Conservation (phyloP, 1,140 invertebrate species). For the Cyclargus thomasi region DNA sequence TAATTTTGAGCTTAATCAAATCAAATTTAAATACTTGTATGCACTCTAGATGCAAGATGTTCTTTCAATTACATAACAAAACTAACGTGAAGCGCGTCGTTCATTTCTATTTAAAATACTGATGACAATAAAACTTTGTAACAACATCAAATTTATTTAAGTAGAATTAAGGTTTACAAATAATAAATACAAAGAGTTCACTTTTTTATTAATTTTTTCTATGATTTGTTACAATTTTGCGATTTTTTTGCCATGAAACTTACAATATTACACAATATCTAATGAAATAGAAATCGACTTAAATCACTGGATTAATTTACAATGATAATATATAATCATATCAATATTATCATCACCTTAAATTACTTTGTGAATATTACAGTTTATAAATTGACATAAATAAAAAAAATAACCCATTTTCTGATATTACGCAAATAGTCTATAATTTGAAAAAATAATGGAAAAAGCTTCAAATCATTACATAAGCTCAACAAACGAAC, state of each 20-base stretch:
- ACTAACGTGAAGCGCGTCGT: no score
- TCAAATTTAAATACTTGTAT: no score
- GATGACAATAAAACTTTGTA: not conserved
- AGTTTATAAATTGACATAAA: slow-evolving; percentile 44
- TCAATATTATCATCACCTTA: slow-evolving; percentile 55
- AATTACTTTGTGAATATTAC: slow-evolving; percentile 33
- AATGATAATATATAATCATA: slow-evolving; percentile 65
- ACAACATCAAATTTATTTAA: slow-evolving; percentile 5
- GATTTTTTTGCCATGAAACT: slow-evolving; percentile 68
- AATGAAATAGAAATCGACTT: slow-evolving; percentile 70
- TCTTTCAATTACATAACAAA: no score
- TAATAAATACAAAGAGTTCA: slow-evolving; percentile 60
- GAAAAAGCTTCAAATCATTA: slow-evolving; percentile 32
- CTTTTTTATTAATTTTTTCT: slow-evolving; percentile 71
- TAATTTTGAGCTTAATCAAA: no score
- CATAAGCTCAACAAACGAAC: slow-evolving; percentile 45
- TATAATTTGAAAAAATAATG: slow-evolving; percentile 31
- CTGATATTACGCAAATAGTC: slow-evolving; percentile 3
- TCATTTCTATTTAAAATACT: no score
- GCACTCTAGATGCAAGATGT: no score
- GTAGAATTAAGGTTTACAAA: slow-evolving; percentile 3
- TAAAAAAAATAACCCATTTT: slow-evolving; percentile 27
- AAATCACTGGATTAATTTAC: slow-evolving; percentile 67
- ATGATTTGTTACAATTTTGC: slow-evolving; percentile 69
- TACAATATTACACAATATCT: slow-evolving; percentile 51